A percentile compares a stretch with the other conserved stretches of the same genome.
Evolutionary conservation across 2,113 vertebrate species (phyloP).

Genomic region (Natator depressus): DNA sequence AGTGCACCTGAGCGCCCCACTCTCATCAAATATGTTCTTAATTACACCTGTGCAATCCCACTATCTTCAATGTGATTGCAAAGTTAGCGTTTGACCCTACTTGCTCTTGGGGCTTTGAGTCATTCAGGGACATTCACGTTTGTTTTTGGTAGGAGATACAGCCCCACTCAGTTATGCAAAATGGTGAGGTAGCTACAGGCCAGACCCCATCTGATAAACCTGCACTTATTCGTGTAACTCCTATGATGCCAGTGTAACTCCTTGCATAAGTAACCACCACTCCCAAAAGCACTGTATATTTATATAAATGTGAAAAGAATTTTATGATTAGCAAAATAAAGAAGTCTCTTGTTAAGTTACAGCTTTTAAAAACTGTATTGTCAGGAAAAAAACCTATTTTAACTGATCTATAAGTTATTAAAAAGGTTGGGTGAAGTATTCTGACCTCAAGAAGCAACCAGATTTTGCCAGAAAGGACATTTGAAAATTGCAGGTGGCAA

Average conservation of each 20-base stretch:
- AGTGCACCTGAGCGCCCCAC: background rate
- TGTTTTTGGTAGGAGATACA: background rate
- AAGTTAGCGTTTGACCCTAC: background rate
- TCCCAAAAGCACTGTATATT: background rate
- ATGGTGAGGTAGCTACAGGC: background rate
- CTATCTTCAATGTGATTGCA: background rate
- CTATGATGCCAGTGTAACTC: background rate
- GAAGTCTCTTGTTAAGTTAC: background rate
- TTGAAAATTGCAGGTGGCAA: background rate
- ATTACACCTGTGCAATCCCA: background rate
- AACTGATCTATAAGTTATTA: background rate
- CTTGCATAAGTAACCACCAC: background rate
- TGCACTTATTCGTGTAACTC: background rate
- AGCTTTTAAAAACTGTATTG: background rate
- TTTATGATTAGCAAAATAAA: background rate
- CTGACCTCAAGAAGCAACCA: background rate
- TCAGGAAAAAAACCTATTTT: background rate
- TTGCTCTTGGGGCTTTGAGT: rapidly evolving
- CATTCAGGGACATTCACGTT: background rate
- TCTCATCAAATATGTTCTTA: background rate
- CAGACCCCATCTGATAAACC: rapidly evolving
- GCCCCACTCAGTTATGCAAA: rapidly evolving
- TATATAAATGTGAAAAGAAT: background rate
- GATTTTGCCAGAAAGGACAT: background rate
- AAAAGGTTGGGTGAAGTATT: background rate